Evolutionary conservation across 1,140 invertebrate species (phyloP).

Genomic region (Halesus radiatus): DNA sequence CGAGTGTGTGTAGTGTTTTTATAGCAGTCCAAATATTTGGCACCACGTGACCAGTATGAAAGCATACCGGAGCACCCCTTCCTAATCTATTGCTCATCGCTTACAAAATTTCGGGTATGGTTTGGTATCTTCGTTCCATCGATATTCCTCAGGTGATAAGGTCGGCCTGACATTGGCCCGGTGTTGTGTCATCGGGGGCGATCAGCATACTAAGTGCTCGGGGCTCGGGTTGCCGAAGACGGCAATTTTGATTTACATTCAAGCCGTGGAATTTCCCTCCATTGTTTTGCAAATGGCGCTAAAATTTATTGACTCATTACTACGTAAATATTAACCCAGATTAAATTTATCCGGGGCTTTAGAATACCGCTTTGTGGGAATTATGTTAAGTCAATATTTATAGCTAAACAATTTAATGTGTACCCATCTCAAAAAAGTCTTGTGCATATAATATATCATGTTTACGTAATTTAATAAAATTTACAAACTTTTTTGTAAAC

Average conservation of each 20-base stretch:
- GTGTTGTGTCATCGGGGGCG: conserved; percentile 1
- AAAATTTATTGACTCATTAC: conserved; percentile 39
- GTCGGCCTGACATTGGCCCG: conserved; percentile 31
- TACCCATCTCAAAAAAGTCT: too few species aligned
- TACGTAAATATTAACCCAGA: conserved; percentile 3
- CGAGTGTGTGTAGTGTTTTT: conserved; percentile 42
- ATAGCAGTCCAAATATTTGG: conserved; percentile 30
- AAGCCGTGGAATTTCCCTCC: conserved; percentile 5
- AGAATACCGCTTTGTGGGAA: too few species aligned
- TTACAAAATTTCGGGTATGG: conserved; percentile 26
- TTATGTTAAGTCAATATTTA: too few species aligned
- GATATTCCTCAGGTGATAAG: conserved; percentile 25
- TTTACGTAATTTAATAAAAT: too few species aligned
- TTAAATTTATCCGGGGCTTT: neutral
- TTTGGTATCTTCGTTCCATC: conserved; percentile 27
- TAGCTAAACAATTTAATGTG: too few species aligned
- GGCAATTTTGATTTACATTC: conserved; percentile 37
- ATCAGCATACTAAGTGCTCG: conserved; percentile 18
- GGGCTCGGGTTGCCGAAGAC: neutral
- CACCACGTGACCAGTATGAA: neutral
- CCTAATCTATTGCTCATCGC: conserved; percentile 4
- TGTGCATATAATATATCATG: too few species aligned
- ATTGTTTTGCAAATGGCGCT: conserved; percentile 33
- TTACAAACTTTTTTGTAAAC: too few species aligned
- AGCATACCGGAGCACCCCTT: conserved; percentile 19